These are phyloP conservation scores for Bothrops jararaca DNA, from an alignment of 2,113 vertebrate genomes.

Conservation along the genomic window DNA sequence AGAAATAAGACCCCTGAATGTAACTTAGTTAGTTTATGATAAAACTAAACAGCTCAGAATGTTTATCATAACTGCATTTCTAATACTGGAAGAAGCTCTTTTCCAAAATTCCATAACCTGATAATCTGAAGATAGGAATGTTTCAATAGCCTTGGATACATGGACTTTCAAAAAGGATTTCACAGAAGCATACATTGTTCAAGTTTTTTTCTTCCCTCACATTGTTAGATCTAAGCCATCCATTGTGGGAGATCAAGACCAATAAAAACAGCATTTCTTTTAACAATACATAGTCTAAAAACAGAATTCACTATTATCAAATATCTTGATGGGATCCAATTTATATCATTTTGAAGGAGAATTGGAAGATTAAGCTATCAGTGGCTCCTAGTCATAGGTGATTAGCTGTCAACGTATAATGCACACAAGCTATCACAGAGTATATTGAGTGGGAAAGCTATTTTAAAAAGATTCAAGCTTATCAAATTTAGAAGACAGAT, in stretches of 20 bases:
- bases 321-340: neutral
- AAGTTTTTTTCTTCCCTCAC: neutral
- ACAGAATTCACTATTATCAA: neutral
- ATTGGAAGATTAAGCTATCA: neutral
- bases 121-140: neutral
- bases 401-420: neutral
- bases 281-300: neutral
- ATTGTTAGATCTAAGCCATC: neutral
- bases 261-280: neutral
- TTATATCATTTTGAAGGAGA: neutral
- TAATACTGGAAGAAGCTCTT: neutral
- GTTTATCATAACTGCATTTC: neutral
- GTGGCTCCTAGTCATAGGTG: neutral
- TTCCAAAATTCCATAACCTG: neutral
- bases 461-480: neutral
- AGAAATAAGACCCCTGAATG: neutral
- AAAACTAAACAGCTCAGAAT: neutral
- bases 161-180: neutral
- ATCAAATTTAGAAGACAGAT: neutral
- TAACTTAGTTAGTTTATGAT: neutral
- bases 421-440: neutral
- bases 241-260: neutral
- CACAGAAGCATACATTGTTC: neutral
- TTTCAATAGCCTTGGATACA: neutral
- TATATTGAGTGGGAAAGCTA: neutral